Evolutionary conservation across 2,888 invertebrate species (phyloP), one percentile per base, ranked within the genome.

Genomic region (Dolichomitus sp.): DNA sequence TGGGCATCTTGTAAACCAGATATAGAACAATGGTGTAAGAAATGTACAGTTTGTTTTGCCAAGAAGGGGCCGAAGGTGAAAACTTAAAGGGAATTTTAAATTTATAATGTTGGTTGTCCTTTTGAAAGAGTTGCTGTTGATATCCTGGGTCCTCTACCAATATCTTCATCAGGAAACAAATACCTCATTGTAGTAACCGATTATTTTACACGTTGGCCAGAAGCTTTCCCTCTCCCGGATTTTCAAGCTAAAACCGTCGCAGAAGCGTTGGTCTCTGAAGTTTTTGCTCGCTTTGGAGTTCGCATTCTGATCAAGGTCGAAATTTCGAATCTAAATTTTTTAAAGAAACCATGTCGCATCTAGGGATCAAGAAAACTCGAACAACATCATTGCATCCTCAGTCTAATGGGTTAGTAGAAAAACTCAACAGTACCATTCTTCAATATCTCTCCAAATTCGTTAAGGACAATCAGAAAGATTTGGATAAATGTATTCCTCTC

Each of bases 131-230:
- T 86, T 7, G 85, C 87, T 7, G 80, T 87, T 7, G 88, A 89
- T 70, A 83, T 88, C 14, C 75, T 85, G 2, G 89, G 87, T 1
- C 87, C 84, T 12, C 84, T 88, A 27, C 85, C 87, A 4, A 79
- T 65, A 66, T 83, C 85, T 0, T 57, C 81, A 2, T 61, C 69
- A 0, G 87, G 85, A n/a, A 88, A 89, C 68, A 85, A 85, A 30
- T 89, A 87, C 72, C 77, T 88, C 1, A 40, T 89, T 17, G 87
- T 89, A 0, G 85, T 84, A 1, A 85, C 83, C 7, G 85, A 84
- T 48, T 87, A 88, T 42, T 23, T 23, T 23, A 23, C 23, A 23
- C 23, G 23, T 23, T 23, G 23, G 23, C 23, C 23, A 23, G 23
- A 23, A 1, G 23, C 23, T 23, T 87, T 23, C 23, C 23, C 23